A percentile compares a stretch with the other conserved stretches of the same genome.
These are phyloP conservation scores for Tinamus guttatus DNA, from an alignment of 2,113 vertebrate species.

Conservation along the genomic window DNA sequence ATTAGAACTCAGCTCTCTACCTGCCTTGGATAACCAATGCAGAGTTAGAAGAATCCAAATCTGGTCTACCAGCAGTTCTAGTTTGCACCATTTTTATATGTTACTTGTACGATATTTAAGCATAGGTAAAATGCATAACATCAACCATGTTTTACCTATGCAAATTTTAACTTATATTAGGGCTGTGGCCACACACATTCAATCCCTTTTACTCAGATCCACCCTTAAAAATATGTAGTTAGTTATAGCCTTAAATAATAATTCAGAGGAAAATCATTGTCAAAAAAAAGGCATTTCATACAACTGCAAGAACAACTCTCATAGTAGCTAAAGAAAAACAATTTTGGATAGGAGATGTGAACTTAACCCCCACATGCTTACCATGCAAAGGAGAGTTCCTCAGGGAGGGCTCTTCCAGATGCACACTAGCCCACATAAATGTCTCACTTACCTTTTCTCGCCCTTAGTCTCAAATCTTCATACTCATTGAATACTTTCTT, in stretches of 20 bases:
- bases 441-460: not conserved
- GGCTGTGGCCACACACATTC: not conserved
- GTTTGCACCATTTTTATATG: not conserved
- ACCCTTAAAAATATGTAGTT: not conserved
- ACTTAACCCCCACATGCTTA: not conserved
- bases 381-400: not conserved
- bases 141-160: not conserved
- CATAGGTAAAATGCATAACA: not conserved
- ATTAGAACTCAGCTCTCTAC: not conserved
- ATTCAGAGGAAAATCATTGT: not conserved
- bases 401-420: not conserved
- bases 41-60: not conserved
- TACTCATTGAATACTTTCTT: not conserved
- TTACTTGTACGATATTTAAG: not conserved
- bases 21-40: not conserved
- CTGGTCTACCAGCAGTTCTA: not conserved
- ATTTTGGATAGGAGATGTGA: not conserved
- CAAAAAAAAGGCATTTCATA: not conserved
- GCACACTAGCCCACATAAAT: not conserved
- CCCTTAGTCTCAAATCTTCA: not conserved
- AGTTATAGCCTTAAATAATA: not conserved
- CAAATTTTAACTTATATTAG: not conserved
- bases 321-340: accelerated
- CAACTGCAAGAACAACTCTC: not conserved
- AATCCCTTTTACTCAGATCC: not conserved